These are phyloP conservation scores for Prionace glauca DNA, from an alignment of 2,797 vertebrate species.

Conservation along the genomic window DNA sequence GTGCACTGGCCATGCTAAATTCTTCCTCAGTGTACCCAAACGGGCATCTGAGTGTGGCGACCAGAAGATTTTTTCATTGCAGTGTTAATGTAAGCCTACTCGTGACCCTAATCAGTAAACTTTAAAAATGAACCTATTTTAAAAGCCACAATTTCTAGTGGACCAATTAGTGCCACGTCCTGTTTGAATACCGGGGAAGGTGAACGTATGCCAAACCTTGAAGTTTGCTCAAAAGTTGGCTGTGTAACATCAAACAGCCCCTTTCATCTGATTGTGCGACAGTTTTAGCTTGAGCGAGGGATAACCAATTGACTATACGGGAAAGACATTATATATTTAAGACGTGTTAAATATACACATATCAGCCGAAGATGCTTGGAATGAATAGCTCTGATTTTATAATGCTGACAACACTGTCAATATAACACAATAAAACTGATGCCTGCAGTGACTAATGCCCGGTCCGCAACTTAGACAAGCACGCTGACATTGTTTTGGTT, in stretches of 20 bases:
- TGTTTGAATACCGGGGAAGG: neutral
- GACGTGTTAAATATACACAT: neutral
- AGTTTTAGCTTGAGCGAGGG: neutral
- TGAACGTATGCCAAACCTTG: neutral
- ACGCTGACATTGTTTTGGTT: neutral
- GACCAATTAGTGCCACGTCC: neutral
- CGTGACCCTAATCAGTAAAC: no score
- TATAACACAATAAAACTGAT: neutral
- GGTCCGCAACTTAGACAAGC: neutral
- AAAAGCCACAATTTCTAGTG: neutral
- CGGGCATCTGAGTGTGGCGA: no score
- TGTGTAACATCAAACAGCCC: neutral
- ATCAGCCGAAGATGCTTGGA: no score
- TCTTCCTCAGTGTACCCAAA: no score
- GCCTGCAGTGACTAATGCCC: neutral
- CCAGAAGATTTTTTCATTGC: no score
- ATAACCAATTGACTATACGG: neutral
- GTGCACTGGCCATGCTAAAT: no score
- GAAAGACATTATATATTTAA: neutral
- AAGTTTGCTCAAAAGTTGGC: constrained; percentile 8
- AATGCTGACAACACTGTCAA: neutral
- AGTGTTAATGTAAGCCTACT: no score
- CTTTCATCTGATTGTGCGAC: neutral
- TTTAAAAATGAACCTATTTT: neutral
- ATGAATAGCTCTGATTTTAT: neutral